Base-by-base conservation (phyloP, 2,888 invertebrate genomes). In the Scaptomyza tumidula region DNA sequence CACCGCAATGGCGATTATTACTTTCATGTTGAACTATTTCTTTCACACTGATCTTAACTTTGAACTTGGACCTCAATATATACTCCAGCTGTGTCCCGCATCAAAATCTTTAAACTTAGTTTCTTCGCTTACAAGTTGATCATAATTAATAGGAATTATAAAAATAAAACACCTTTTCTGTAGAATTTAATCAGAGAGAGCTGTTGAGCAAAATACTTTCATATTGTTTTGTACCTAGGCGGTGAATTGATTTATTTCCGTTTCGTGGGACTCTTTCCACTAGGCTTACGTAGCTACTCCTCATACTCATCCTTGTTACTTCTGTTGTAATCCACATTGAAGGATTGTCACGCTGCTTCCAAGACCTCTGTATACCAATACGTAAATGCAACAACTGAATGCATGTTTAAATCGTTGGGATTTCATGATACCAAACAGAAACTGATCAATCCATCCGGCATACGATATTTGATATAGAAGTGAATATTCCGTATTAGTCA, bases 181-280 rank as follows among this genome's bases (percentile, higher is more conserved):
- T 19, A 19, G 19, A 19, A 27, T 6, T 6, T 6, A 27, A 6
- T 27, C 4, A 27, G 6, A 27, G 27, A 27, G 27, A 6, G 4
- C 27, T 27, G 27, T 31, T 31, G 5, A 16, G 55, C 67, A 62
- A 37, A 0, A 37, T 3, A 1, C 14, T 10, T n/a, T 59, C 83
- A 90, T 97, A 97, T 93, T 97, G 97, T 78, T 96, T 88, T 95
- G 95, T 77, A 97, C 94, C 95, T 97, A 93, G 93, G 98, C 98
- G 14, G 96, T 95, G 91, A 95, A 98, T 92, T 97, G 95, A 93
- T 98, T 98, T 87, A 96, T 91, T 55, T 93, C 94, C 74, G 97
- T 91, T 88, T 94, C 94, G 93, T 93, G 97, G 1, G 94, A 87
- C 39, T 94, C 94, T 52, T 93, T 90, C 0, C 96, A n/a, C n/a